A percentile compares a stretch with the other conserved stretches of the same genome.
phyloP scores from a whole-genome alignment of 2,797 vertebrate species.

The Gadopsis bispinosus region DNA sequence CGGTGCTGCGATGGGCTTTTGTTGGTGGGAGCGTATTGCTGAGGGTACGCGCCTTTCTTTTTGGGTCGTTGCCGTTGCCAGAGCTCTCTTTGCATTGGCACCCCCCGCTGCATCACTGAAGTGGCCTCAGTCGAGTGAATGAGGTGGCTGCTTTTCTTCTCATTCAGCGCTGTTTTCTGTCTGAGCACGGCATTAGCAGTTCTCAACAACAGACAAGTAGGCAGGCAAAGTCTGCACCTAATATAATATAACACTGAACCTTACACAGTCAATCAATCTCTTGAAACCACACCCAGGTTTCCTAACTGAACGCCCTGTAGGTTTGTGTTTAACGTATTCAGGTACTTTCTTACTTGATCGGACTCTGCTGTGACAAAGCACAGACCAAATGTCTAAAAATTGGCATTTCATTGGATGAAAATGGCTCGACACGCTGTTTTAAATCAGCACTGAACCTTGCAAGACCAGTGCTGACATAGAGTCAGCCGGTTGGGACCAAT shows the following conservation, averaged over 20 bases:
- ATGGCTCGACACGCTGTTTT: no score
- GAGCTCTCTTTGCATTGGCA: not conserved
- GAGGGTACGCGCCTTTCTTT: not conserved
- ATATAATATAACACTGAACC: not conserved
- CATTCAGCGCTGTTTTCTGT: not conserved
- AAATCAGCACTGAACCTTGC: no score
- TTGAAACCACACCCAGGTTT: not conserved
- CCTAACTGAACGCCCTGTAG: no score
- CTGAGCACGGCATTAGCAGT: not conserved
- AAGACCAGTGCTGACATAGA: no score
- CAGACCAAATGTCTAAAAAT: no score
- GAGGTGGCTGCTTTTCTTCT: constrained; percentile 8
- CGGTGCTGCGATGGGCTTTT: not conserved
- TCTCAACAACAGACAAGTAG: not conserved
- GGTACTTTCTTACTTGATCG: not conserved
- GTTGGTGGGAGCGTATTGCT: not conserved
- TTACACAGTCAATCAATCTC: not conserved
- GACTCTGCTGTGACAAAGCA: no score
- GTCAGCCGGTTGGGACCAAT: no score
- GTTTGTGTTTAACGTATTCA: constrained; percentile 8
- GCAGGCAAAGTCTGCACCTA: no score
- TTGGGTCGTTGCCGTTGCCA: not conserved
- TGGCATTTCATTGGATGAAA: no score
- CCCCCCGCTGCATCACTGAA: not conserved
- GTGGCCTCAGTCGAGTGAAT: not conserved